Conservation (phyloP, 2,797 vertebrate species). For the Acanthurus leucopareius region DNA sequence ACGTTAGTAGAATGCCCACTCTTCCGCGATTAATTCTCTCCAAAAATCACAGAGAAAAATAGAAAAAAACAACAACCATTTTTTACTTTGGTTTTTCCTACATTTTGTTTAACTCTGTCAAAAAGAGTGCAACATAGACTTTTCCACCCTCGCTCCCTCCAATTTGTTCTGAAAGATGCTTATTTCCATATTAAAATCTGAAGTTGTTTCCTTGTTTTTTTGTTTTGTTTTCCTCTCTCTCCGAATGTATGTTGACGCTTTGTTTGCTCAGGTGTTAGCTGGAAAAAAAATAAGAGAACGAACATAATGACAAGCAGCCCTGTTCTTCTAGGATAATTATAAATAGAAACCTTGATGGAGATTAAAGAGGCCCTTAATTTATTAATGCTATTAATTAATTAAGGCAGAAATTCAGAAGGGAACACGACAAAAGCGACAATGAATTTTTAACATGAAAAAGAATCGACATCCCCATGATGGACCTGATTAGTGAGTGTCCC, state of each 20-base stretch:
- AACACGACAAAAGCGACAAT: constrained; percentile 67
- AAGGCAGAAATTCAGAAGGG: constrained; percentile 55
- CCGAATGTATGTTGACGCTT: constrained; percentile 23
- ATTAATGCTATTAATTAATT: constrained; percentile 75
- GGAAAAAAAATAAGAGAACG: constrained; percentile 36
- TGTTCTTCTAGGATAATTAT: constrained; percentile 47
- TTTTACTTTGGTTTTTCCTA: constrained; percentile 22
- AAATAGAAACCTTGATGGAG: constrained; percentile 69
- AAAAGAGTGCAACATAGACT: constrained; percentile 41
- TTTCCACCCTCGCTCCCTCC: constrained; percentile 20
- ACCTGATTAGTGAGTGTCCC: constrained; percentile 71
- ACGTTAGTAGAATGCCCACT: constrained; percentile 25
- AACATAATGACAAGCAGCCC: constrained; percentile 28
- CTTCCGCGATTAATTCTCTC: constrained; percentile 51
- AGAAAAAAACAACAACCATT: background rate
- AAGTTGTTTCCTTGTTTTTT: constrained; percentile 24
- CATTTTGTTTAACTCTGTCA: constrained; percentile 54
- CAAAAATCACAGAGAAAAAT: constrained; percentile 36
- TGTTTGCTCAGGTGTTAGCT: constrained; percentile 17
- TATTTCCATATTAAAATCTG: constrained; percentile 46
- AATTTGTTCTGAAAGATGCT: constrained; percentile 37
- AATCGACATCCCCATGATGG: constrained; percentile 56
- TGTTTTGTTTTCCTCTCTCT: constrained; percentile 11
- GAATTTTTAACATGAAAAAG: constrained; percentile 71
- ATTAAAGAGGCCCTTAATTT: constrained; percentile 71